Conservation (phyloP, 2,888 invertebrate genomes). For the Diloba caeruleocephala region DNA sequence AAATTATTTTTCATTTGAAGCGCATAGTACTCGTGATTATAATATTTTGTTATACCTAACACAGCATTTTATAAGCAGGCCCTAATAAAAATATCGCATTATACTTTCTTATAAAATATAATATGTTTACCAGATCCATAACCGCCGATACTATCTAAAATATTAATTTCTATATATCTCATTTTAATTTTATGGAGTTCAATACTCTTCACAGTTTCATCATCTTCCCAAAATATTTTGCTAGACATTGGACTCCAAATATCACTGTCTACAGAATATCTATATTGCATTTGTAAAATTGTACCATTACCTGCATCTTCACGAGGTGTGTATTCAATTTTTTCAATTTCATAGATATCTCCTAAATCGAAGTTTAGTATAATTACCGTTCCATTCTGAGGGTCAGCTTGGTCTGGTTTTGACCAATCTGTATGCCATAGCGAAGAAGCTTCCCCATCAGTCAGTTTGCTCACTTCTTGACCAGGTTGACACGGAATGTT, state of each 20-base stretch:
- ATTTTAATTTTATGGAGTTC: conserved; percentile 58
- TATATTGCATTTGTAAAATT: conserved; percentile 69
- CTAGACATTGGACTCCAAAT: conserved; percentile 67
- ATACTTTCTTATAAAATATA: conserved; percentile 58
- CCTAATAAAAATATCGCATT: conserved; percentile 8
- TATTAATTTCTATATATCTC: conserved; percentile 67
- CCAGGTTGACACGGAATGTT: conserved; percentile 65
- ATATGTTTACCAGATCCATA: conserved; percentile 77
- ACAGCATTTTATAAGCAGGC: no score
- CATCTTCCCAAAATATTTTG: conserved; percentile 58
- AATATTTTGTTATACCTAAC: no score
- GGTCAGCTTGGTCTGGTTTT: conserved; percentile 55
- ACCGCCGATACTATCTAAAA: conserved; percentile 69
- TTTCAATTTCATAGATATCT: conserved; percentile 62
- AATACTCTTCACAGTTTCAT: conserved; percentile 67
- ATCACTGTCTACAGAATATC: conserved; percentile 64
- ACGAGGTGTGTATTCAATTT: conserved; percentile 74
- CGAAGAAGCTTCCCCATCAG: conserved; percentile 55
- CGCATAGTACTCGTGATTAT: no score
- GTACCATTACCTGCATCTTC: conserved; percentile 77
- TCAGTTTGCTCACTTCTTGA: conserved; percentile 65
- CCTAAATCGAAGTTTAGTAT: conserved; percentile 67
- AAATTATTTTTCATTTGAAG: no score
- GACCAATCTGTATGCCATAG: conserved; percentile 73
- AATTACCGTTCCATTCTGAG: conserved; percentile 55